Percentiles rank a stretch among this genome's conserved stretches.
These are phyloP conservation scores for Onychomys torridus DNA, from an alignment of 2,797 vertebrate species.

Conservation along the genomic window DNA sequence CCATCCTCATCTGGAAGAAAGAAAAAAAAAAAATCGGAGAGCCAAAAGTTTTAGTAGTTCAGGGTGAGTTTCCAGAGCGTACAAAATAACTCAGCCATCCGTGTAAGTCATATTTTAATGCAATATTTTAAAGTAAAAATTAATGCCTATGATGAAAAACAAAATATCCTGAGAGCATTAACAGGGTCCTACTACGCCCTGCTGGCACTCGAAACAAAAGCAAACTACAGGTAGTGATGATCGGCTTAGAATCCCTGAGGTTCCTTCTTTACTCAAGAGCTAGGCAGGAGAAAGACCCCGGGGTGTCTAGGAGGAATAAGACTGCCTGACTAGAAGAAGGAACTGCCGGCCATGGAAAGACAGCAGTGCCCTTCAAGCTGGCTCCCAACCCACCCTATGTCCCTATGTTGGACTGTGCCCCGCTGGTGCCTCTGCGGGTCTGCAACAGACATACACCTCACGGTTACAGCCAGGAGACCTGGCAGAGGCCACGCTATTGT, in stretches of 20 bases:
- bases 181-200: background rate
- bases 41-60: background rate
- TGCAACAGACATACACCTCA: background rate
- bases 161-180: background rate
- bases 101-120: background rate
- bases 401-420: too few species aligned
- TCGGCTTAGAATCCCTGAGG: background rate
- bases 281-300: background rate
- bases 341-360: background rate
- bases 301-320: background rate
- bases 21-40: background rate
- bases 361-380: background rate
- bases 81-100: background rate
- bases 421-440: background rate
- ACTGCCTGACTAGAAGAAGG: background rate
- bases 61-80: background rate
- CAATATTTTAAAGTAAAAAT: conserved; percentile 5
- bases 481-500: background rate
- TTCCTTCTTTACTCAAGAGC: background rate
- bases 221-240: background rate
- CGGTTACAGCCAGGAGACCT: background rate
- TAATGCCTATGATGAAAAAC: background rate
- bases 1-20: background rate
- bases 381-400: background rate
- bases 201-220: background rate